Base-by-base conservation (phyloP, 2,113 vertebrate genomes). In the Prochilodus magdalenae region DNA sequence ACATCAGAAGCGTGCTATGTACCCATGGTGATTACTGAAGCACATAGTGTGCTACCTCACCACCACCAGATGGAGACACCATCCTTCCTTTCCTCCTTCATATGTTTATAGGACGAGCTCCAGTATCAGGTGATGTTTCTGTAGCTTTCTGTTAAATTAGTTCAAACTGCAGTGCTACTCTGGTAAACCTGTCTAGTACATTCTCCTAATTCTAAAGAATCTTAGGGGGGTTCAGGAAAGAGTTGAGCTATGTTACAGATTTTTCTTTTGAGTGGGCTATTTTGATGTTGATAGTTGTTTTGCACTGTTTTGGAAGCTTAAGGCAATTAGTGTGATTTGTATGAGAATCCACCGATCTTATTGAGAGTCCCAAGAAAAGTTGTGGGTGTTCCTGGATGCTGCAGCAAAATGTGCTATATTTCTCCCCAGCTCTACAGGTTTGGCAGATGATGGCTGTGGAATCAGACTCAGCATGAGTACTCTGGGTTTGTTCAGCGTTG, bases 1-100 rank as follows among this genome's bases (percentile, higher is more conserved):
- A 36, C 36, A 4, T 36, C 40, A 8, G 40, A 10, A 44, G 11
- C 11, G 40, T 44, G 8, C 5, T 44, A 44, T 44, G 5, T 44
- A 44, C 4, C 40, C 40, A 7, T 10, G 11, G 5, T 44, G 3
- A 8, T 44, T 44, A 44, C 5, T 44, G 27, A 16, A 33, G 15
- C 27, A 36, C 29, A 20, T 22, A 22, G 1, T 22, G 53, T 55
- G 16, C 2, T 7, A 4, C 20, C 53, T 30, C 16, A 4, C 1
- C 16, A 67, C 29, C 65, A 67, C 65, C 36, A 67, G 65, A 67
- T 67, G 65, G 65, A 5, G 30, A 67, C 65, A 36, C 22, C 18
- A 6, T 36, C 15, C 22, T 67, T 36, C 30, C 14, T 67, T 67
- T 36, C 18, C 18, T 11, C 16, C 15, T 67, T 67, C 1, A 7